Evolutionary conservation across 2,113 vertebrate genomes (phyloP), one percentile per base, ranked within the genome.

Genomic region (Scalopus aquaticus): DNA sequence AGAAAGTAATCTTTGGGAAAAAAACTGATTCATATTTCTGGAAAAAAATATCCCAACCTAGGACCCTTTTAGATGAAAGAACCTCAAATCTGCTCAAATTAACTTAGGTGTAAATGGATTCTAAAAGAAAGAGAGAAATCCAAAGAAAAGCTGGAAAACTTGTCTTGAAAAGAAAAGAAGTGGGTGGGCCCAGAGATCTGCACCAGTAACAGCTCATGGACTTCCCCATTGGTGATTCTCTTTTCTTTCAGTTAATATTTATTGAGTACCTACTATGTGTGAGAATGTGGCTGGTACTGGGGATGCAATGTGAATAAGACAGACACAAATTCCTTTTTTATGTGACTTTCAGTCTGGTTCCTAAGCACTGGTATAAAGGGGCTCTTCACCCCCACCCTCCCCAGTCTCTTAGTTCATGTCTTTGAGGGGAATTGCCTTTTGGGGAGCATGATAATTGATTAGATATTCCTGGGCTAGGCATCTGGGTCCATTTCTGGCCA

Each of bases 61-160:
- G 22, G 26, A 13, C 5, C 87, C 37, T 74, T 83, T 37, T 56
- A 13, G 58, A 62, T 93, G 49, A 90, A 88, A 83, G 56, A 90
- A 78, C 28, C 8, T 0, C 9, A 88, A 76, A 79, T 56, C 24
- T 90, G 49, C 46, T 92, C 37, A 94, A 74, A 70, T 88, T 56
- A 72, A 60, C 15, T 17, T 56, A 88, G 56, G 54, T 32, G 10
- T 56, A 95, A 88, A 30, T 79, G 5, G 28, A 8, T 32, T 91
- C 89, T 80, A 60, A 67, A 78, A 84, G 56, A 83, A 87, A 92
- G 44, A 58, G 56, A 62, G 80, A 79, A 91, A 70, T 37, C 12
- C 5, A 37, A 83, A 96, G 54, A 16, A 20, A 72, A 67, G 17
- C 5, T 80, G 49, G 22, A 58, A 65, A 72, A 82, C 22, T 10